Base-by-base conservation (phyloP, 2,888 invertebrate species). In the Campopleginae sp. region DNA sequence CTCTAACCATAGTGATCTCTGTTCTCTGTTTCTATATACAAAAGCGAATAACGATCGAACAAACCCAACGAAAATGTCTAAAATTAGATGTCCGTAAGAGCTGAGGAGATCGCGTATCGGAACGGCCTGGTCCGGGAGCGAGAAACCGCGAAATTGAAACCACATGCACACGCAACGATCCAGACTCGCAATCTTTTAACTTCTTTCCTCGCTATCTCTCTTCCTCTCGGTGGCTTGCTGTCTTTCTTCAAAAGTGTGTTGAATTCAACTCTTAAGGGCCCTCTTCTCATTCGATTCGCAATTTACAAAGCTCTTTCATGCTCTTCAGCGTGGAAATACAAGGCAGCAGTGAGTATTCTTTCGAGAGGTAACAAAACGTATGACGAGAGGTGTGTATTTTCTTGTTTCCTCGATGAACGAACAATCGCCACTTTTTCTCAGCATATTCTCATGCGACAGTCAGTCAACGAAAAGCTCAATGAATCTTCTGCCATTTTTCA, bases 41-140 rank as follows among this genome's bases (percentile, higher is more conserved):
- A 87, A 79, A 87, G 84, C 84, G 78, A 75, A 76, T 80, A 87
- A 86, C 86, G 85, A 87, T 86, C 83, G 81, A 78, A 86, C 84
- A 76, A 82, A 70, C 58, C 76, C 44, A 70, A 76, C 72, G 80
- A 74, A 68, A 80, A 71, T 72, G 76, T 84, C 83, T 87, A 87
- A 87, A 87, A 86, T 87, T 87, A 87, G 85, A 81, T 78, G 70
- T 17, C 78, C 42, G 78, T 85, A 81, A 85, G 85, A 81, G 86
- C 86, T 74, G 78, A 79, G 84, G 84, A 78, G 86, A 86, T 87
- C 86, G 78, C 54, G 58, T 80, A 74, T 80, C 72, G 33, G 54
- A 48, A 70, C 38, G 42, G 44, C 27, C 77, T 68, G 77, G 80
- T 51, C 77, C 77, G 77, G 81, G 81, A 78, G 74, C 54, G 77